Percentiles rank a stretch among this genome's conserved stretches.
phyloP scores from a whole-genome alignment of 2,888 invertebrate genomes.

The Limnephilus lunatus region DNA sequence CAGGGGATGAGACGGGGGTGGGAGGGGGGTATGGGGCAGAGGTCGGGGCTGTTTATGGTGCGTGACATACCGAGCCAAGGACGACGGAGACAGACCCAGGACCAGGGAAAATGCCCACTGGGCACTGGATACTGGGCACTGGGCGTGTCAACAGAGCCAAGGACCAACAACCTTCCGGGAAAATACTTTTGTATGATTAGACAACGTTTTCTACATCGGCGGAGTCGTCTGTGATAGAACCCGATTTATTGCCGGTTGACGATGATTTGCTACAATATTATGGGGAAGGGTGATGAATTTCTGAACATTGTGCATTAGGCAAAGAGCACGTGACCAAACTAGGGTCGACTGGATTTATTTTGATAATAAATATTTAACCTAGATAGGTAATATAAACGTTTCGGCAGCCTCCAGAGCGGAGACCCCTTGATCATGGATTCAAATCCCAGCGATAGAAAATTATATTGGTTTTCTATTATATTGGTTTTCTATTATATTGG shows the following conservation, averaged over 20 bases:
- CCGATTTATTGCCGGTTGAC: neutral
- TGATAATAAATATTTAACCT: neutral
- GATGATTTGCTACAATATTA: neutral
- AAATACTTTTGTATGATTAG: conserved; percentile 45
- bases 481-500: no score
- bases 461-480: no score
- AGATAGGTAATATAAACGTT: neutral
- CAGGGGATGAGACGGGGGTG: conserved; percentile 24
- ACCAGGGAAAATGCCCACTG: conserved; percentile 32
- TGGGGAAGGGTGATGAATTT: neutral
- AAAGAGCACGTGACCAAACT: neutral
- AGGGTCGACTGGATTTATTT: neutral
- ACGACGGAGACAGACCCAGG: neutral
- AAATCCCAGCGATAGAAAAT: no score
- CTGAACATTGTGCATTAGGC: neutral
- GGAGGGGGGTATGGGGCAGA: neutral
- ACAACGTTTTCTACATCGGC: conserved; percentile 34
- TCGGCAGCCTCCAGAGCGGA: neutral
- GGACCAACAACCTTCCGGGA: conserved; percentile 18
- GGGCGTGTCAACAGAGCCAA: conserved; percentile 45
- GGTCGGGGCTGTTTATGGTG: conserved; percentile 54
- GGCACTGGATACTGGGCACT: neutral
- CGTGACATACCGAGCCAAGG: conserved; percentile 49
- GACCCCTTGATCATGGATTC: no score
- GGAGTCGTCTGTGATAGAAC: neutral